Percentiles rank a stretch among this genome's conserved stretches.
Evolutionary conservation across 1,140 invertebrate species (phyloP).

Genomic region (Drosophila ohnishii): DNA sequence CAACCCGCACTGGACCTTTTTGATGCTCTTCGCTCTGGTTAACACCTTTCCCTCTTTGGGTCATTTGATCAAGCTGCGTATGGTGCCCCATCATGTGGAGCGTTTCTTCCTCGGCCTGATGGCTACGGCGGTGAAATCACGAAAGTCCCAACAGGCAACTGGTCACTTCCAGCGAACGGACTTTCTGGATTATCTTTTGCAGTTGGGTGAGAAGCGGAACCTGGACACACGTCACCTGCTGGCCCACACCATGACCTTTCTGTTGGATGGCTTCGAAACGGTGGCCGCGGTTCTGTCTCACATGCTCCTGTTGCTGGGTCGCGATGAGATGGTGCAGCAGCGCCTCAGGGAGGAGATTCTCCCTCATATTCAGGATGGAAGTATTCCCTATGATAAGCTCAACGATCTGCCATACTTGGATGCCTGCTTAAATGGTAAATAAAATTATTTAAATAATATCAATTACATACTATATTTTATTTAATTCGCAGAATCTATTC

Average conservation of each 20-base stretch:
- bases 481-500: slow-evolving; percentile 46
- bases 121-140: slow-evolving; percentile 62
- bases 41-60: slow-evolving; percentile 47
- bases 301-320: slow-evolving; percentile 50
- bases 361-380: slow-evolving; percentile 38
- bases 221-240: slow-evolving; percentile 43
- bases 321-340: slow-evolving; percentile 47
- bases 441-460: background rate
- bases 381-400: slow-evolving; percentile 56
- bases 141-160: slow-evolving; percentile 47
- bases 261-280: slow-evolving; percentile 76
- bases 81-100: slow-evolving; percentile 51
- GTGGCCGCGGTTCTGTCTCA: slow-evolving; percentile 52
- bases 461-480: background rate
- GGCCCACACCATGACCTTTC: slow-evolving; percentile 59
- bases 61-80: slow-evolving; percentile 47
- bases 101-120: slow-evolving; percentile 73
- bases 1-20: slow-evolving; percentile 25
- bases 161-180: slow-evolving; percentile 63
- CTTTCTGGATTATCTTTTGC: slow-evolving; percentile 78
- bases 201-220: slow-evolving; percentile 69
- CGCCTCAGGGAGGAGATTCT: slow-evolving; percentile 76
- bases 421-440: slow-evolving; percentile 64
- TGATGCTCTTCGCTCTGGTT: slow-evolving; percentile 37
- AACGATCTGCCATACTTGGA: slow-evolving; percentile 65